Evolutionary conservation across 2,113 vertebrate genomes (phyloP).

Genomic region (Oreotragus oreotragus): DNA sequence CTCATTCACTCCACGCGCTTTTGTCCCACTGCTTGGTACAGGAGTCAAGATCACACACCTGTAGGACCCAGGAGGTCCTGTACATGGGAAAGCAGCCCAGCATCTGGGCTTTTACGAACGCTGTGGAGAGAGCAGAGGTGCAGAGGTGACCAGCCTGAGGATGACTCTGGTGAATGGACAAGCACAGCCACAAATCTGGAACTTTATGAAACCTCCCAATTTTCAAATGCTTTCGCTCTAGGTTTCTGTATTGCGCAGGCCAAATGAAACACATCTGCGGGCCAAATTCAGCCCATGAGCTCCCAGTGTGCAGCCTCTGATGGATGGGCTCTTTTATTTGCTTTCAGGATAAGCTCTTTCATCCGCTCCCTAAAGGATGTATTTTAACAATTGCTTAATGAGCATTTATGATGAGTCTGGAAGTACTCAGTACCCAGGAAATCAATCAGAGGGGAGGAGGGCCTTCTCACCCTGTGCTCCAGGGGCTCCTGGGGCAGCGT

Average conservation of each 20-base stretch:
- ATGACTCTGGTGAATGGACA: neutral
- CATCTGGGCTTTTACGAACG: neutral
- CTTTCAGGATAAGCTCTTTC: slow-evolving; percentile 1
- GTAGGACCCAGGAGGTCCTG: neutral
- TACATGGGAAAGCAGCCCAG: neutral
- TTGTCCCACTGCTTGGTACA: neutral
- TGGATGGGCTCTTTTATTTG: neutral
- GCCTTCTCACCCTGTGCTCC: neutral
- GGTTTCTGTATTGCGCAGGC: neutral
- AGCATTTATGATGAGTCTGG: neutral
- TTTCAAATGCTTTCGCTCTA: neutral
- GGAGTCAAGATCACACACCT: neutral
- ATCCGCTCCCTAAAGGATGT: neutral
- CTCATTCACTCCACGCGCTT: neutral
- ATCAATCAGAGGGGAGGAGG: neutral
- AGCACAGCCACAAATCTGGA: slow-evolving; percentile 10
- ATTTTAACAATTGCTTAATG: slow-evolving; percentile 19
- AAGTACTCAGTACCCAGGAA: neutral
- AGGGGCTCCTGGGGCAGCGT: neutral
- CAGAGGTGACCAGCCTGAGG: neutral
- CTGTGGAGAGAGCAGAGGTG: neutral
- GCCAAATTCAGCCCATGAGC: neutral
- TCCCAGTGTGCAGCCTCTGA: neutral
- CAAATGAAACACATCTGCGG: slow-evolving; percentile 21
- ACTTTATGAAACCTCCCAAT: slow-evolving; percentile 21